Base-by-base conservation (phyloP, 2,888 invertebrate species). In the Diaperis boleti region DNA sequence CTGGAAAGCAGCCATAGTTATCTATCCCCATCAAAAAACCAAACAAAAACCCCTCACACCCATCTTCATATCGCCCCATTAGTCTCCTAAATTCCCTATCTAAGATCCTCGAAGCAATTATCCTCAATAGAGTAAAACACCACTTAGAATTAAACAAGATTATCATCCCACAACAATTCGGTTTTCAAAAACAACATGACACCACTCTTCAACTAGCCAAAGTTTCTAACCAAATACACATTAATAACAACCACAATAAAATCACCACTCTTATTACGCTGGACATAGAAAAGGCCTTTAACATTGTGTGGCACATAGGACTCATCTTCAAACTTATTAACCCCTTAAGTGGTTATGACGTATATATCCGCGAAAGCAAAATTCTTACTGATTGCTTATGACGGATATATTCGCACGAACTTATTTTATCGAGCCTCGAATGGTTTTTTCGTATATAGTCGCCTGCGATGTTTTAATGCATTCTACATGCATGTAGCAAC, bases 311-410 rank as follows among this genome's bases (percentile, higher is more conserved):
- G n/a, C n/a, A 4, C 20, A 71, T 73, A 49, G 71, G 69, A 2
- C 67, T 72, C 1, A 35, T 70, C 3, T 44, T 29, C 20, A 69
- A 69, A 64, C 63, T 75, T 10, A 11, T 22, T n/a, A 13, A 22
- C 1, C 18, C 4, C n/a, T 37, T 57, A 6, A 47, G 45, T 3
- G 18, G 31, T n/a, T n/a, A n/a, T n/a, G n/a, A n/a, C n/a, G n/a
- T n/a, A 14, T 57, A 45, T n/a, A 35, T 22, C 26, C 26, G 39
- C 1, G 14, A 39, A 4, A 41, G 41, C 26, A 14, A 41, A 10
- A 7, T 8, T 15, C 14, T 13, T 8, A n/a, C n/a, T n/a, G n/a
- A n/a, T n/a, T n/a, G n/a, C n/a, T n/a, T n/a, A n/a, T n/a, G n/a
- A n/a, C n/a, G n/a, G n/a, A n/a, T n/a, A n/a, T n/a, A n/a, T n/a